Conservation (phyloP, 2,888 invertebrate genomes). For the Dugesia japonica region DNA sequence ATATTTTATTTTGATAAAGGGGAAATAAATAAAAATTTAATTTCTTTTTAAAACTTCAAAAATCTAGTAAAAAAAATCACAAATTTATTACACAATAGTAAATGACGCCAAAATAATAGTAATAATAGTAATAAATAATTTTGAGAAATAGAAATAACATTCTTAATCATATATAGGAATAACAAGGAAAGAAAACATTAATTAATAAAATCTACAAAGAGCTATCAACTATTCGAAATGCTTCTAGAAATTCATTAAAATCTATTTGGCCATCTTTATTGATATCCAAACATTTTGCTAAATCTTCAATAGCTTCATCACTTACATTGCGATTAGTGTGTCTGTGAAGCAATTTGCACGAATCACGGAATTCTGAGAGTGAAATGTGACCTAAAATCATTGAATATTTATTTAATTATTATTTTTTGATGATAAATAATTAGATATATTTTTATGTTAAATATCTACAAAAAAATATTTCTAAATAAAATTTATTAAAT, state of each 20-base stretch:
- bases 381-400: slow-evolving; percentile 61
- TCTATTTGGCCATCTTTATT: slow-evolving; percentile 81
- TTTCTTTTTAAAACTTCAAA: too few relatives aligned
- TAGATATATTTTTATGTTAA: background rate
- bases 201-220: slow-evolving; percentile 10
- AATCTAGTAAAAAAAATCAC: background rate
- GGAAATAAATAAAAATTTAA: too few relatives aligned
- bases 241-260: slow-evolving; percentile 79
- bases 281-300: slow-evolving; percentile 74
- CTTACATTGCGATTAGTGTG: slow-evolving; percentile 31
- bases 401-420: too few relatives aligned
- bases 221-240: slow-evolving; percentile 58
- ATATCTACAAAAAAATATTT: background rate
- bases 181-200: slow-evolving; percentile 1
- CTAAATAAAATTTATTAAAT: too few relatives aligned
- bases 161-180: slow-evolving; percentile 11
- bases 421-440: too few relatives aligned
- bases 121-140: too few relatives aligned
- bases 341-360: slow-evolving; percentile 59
- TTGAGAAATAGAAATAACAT: background rate
- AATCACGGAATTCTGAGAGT: slow-evolving; percentile 77
- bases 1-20: too few relatives aligned
- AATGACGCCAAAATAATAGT: slow-evolving; percentile 11
- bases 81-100: slow-evolving; percentile 10
- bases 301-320: slow-evolving; percentile 50